phyloP scores from a whole-genome alignment of 2,113 vertebrate genomes.

The Hemiscyllium ocellatum region DNA sequence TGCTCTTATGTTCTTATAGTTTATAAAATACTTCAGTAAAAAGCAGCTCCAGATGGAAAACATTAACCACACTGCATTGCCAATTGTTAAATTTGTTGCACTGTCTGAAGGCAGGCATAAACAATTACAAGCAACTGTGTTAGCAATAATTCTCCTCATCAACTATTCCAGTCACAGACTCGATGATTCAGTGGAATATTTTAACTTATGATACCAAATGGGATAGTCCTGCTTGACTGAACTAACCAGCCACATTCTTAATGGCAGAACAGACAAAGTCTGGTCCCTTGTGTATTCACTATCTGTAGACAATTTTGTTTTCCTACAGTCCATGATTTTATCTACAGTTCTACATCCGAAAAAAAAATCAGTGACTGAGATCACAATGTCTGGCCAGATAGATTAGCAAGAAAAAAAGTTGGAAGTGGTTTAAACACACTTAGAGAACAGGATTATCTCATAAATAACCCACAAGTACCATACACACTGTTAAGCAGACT shows the following conservation, averaged over 20 bases:
- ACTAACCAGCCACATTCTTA: neutral
- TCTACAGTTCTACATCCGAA: neutral
- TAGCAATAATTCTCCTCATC: neutral
- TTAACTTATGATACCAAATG: neutral
- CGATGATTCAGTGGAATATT: neutral
- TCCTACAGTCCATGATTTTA: neutral
- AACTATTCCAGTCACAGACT: neutral
- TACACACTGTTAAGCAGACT: neutral
- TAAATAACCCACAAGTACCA: neutral
- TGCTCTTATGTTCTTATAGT: too few relatives aligned
- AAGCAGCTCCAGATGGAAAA: neutral
- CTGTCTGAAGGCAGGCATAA: neutral
- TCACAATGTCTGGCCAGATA: neutral
- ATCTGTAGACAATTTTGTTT: neutral
- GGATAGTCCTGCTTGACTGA: neutral
- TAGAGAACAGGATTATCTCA: neutral
- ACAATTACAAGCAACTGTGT: neutral
- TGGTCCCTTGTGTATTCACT: neutral
- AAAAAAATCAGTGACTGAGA: slow-evolving; percentile 4
- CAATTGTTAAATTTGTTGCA: neutral
- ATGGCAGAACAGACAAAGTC: neutral
- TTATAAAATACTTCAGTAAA: neutral
- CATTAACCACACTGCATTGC: neutral
- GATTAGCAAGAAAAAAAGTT: neutral
- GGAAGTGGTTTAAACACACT: neutral